Conservation (phyloP, 2,888 invertebrate species). For the Mongoloraphidia duomilia region DNA sequence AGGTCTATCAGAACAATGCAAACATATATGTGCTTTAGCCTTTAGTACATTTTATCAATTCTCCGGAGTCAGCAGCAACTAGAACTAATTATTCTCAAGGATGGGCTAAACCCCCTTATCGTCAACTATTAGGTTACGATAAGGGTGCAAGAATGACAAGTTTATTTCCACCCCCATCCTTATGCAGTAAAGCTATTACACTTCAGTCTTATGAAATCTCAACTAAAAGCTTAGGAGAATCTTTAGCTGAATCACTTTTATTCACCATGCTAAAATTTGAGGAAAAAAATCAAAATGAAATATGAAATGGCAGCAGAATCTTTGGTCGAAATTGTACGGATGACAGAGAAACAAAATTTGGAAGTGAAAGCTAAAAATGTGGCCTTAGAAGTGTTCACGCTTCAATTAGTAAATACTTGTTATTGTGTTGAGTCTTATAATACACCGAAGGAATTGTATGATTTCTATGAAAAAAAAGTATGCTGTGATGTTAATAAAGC, state of each 20-base stretch:
- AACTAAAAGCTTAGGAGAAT: constrained; percentile 1
- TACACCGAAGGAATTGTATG: not conserved
- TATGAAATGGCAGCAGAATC: constrained; percentile 7
- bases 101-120: constrained; percentile 12
- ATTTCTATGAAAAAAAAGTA: constrained; percentile 7
- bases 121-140: constrained; percentile 11
- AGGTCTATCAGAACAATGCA: constrained; percentile 9
- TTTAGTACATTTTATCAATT: constrained; percentile 10
- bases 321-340: constrained; percentile 7
- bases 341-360: constrained; percentile 4
- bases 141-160: constrained; percentile 11
- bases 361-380: constrained; percentile 6
- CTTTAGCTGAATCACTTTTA: not conserved
- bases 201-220: not conserved
- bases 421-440: no score
- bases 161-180: constrained; percentile 5
- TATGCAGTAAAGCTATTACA: not conserved
- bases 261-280: not conserved
- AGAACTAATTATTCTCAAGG: constrained; percentile 11
- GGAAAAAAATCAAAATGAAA: not conserved
- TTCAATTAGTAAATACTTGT: constrained; percentile 1
- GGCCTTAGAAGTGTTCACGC: constrained; percentile 6
- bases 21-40: constrained; percentile 11
- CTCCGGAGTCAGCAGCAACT: constrained; percentile 9
- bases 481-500: constrained; percentile 6